Evolutionary conservation across 2,797 vertebrate genomes (phyloP).

Genomic region (Premnoplex brunnescens): DNA sequence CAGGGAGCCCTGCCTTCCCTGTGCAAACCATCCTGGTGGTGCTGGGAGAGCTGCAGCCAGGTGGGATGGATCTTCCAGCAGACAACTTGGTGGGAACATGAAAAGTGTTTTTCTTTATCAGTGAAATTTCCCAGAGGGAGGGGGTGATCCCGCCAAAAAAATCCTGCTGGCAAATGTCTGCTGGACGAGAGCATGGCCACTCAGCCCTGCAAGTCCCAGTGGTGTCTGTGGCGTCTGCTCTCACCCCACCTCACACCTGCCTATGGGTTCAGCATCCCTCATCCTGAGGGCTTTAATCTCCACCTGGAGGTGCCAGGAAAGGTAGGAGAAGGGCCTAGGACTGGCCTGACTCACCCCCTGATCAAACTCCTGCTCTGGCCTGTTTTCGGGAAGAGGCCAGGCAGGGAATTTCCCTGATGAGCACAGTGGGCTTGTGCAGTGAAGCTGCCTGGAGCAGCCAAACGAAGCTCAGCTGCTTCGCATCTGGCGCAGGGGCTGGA

Average conservation of each 20-base stretch:
- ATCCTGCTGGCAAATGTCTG: not conserved
- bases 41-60: accelerated
- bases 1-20: not conserved
- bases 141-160: not conserved
- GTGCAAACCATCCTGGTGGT: accelerated
- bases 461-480: not conserved
- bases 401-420: not conserved
- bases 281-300: not conserved
- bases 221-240: accelerated
- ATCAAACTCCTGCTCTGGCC: not conserved
- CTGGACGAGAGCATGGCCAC: accelerated
- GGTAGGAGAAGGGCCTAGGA: not conserved
- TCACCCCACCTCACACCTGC: not conserved
- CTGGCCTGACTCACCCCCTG: not conserved
- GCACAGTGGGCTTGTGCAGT: not conserved
- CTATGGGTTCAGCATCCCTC: not conserved
- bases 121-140: not conserved
- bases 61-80: not conserved
- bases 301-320: not conserved
- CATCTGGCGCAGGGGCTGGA: not conserved
- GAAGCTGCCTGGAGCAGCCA: not conserved
- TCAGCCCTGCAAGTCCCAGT: not conserved
- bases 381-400: not conserved
- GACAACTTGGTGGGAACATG: not conserved
- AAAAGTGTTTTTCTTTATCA: not conserved